Conservation (phyloP, 1,140 invertebrate species). For the Aethina tumida region DNA sequence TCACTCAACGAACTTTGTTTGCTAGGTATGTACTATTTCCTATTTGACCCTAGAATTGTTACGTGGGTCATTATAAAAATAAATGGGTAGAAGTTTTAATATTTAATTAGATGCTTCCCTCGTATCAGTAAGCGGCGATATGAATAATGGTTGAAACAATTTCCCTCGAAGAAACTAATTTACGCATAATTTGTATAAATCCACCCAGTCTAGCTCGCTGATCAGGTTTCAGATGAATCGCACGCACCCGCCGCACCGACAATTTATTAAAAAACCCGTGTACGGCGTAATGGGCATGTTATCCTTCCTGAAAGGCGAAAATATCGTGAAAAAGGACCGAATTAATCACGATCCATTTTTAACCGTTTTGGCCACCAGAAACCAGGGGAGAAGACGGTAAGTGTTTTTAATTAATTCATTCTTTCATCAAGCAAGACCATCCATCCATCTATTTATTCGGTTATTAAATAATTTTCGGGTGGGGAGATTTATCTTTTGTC, state of each 20-base stretch:
- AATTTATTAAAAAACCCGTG: conserved; percentile 43
- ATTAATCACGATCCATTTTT: conserved; percentile 13
- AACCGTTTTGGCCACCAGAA: conserved; percentile 11
- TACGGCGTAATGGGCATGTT: conserved; percentile 39
- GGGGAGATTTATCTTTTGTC: no score
- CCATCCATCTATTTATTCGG: no score
- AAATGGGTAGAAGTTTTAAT: background rate
- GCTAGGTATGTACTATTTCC: conserved; percentile 27
- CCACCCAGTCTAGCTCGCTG: no score
- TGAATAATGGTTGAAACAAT: no score
- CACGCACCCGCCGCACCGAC: conserved; percentile 35
- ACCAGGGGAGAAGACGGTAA: background rate
- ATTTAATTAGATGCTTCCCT: no score
- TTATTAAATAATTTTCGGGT: no score
- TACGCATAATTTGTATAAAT: no score
- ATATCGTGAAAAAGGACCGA: conserved; percentile 13
- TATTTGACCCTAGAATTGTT: background rate
- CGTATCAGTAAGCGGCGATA: no score
- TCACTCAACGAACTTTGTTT: conserved; percentile 38
- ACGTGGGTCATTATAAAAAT: background rate
- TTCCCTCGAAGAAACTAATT: no score
- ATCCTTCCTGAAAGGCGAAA: conserved; percentile 33
- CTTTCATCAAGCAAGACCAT: no score
- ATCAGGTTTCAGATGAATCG: conserved; percentile 43
- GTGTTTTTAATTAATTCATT: no score